Conservation (phyloP, 2,888 invertebrate genomes). For the Vandiemenella viatica region DNA sequence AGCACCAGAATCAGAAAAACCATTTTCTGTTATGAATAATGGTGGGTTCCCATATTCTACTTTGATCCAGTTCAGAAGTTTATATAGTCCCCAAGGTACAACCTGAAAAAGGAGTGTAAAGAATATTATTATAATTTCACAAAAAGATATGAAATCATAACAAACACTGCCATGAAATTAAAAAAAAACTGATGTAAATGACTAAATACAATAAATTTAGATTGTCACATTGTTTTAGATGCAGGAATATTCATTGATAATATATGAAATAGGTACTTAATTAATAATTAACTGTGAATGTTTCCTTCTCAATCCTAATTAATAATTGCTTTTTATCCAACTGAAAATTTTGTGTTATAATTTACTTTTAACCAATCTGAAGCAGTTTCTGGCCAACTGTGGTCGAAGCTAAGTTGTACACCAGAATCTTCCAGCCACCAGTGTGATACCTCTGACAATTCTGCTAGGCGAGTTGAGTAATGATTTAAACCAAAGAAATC, state of each 20-base stretch:
- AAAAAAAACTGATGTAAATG: no score
- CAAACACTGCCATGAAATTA: no score
- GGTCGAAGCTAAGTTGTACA: constrained; percentile 37
- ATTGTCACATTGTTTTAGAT: not conserved
- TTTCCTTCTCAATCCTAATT: not conserved
- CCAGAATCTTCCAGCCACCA: constrained; percentile 36
- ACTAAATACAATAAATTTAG: constrained; percentile 4
- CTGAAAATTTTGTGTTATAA: not conserved
- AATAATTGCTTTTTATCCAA: not conserved
- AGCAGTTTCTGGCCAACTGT: constrained; percentile 43
- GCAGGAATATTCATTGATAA: not conserved
- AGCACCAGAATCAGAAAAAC: constrained; percentile 41
- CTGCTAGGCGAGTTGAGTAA: constrained; percentile 19
- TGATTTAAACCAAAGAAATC: constrained; percentile 25
- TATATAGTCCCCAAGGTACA: constrained; percentile 42
- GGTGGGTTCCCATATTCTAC: constrained; percentile 38
- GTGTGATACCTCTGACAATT: not conserved
- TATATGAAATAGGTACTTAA: not conserved
- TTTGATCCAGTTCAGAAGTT: constrained; percentile 42
- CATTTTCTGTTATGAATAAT: constrained; percentile 44
- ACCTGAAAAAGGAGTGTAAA: constrained; percentile 33
- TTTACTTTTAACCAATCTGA: constrained; percentile 43
- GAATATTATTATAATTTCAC: no score
- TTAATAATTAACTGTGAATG: not conserved
- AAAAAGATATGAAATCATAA: no score